Evolutionary conservation across 2,888 invertebrate genomes (phyloP), one percentile per base, ranked within the genome.

Genomic region (Napeogenes inachia): DNA sequence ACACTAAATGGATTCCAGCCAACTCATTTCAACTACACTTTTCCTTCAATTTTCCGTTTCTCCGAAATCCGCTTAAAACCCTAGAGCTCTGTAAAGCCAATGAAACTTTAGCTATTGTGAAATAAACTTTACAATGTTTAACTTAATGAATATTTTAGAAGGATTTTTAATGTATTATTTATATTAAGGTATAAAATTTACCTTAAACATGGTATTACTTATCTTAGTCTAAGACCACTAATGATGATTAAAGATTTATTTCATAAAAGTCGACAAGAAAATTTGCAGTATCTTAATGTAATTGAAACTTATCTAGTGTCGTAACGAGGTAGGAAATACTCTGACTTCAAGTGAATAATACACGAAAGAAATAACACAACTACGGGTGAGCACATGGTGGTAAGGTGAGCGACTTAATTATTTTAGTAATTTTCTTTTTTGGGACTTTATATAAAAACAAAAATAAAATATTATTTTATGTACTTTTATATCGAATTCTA

Each of bases 321-420:
- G 68, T 69, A 66, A 69, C 63, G 66, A 68, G 68, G 68, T 60
- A 60, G 56, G 61, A 62, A 68, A 68, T 57, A 66, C 61, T 63
- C 58, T 59, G 54, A n/a, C 63, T 58, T 60, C 62, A 63, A 65
- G 76, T 84, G 81, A 87, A 86, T 86, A 81, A 87, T 84, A 79
- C 75, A 87, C 74, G 73, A 79, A 64, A 65, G 64, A 73, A 71
- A 75, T 75, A 76, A 75, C 74, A 70, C 72, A 70, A 65, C 58
- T 50, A 30, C 21, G n/a, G 45, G 60, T 45, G n/a, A 21, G 45
- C 4, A 2, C 56, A 50, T 55, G 30, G 66, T 71, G 61, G 66
- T 35, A 46, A 70, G 74, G 70, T 64, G 61, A 71, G 42, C 42
- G 42, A 10, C 10, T 42, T 42, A 42, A 42, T 42, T 42, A 10